Percentiles rank a stretch among this genome's conserved stretches.
Evolutionary conservation across 2,888 invertebrate species (phyloP).

Genomic region (Cactoblastis cactorum): DNA sequence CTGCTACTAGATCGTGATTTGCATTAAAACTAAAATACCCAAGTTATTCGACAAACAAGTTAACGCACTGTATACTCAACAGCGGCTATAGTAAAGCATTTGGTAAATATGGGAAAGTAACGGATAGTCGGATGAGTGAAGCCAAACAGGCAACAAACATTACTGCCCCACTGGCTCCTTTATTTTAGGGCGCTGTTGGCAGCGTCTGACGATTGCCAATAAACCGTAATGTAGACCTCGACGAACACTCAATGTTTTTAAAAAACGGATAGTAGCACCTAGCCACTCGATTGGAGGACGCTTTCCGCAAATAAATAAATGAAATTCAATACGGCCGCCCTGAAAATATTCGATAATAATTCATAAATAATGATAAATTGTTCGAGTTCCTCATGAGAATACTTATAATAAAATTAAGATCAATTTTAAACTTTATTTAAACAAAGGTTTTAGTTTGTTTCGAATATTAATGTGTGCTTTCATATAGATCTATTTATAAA

Average conservation of each 20-base stretch:
- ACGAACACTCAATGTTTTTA: conserved; percentile 25
- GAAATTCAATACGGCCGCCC: conserved; percentile 13
- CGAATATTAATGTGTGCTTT: too few species aligned
- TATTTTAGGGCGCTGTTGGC: conserved; percentile 28
- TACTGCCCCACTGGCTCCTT: conserved; percentile 25
- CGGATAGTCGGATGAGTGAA: conserved; percentile 22
- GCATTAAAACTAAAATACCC: conserved; percentile 69
- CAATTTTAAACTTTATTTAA: not conserved
- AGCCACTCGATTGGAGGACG: not conserved
- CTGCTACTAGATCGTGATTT: conserved; percentile 63
- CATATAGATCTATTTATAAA: too few species aligned
- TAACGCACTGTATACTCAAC: conserved; percentile 3
- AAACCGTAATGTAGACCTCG: conserved; percentile 26
- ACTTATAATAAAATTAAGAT: conserved; percentile 1
- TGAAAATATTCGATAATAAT: conserved; percentile 9
- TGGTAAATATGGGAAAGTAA: conserved; percentile 16
- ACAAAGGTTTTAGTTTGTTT: not conserved
- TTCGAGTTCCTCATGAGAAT: not conserved
- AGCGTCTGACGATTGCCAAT: conserved; percentile 26
- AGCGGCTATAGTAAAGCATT: conserved; percentile 8
- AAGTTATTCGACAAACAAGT: conserved; percentile 37
- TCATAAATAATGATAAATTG: conserved; percentile 13
- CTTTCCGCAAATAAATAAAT: conserved; percentile 15
- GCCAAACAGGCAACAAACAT: conserved; percentile 23
- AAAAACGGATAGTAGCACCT: conserved; percentile 20